Conservation (phyloP, 2,113 vertebrate species). For the Acrocephalus kingi region DNA sequence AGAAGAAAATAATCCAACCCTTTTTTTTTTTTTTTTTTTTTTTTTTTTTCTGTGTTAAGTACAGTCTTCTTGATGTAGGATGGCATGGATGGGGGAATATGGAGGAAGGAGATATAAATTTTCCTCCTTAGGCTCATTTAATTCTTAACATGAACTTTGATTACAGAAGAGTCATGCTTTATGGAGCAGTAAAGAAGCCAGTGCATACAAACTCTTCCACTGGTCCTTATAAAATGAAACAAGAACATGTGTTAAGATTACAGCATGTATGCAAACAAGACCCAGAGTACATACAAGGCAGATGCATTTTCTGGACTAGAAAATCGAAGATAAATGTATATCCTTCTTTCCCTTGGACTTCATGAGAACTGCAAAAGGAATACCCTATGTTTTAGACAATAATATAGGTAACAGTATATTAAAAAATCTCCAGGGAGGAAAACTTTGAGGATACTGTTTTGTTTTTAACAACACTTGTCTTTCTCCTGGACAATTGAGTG, state of each 20-base stretch:
- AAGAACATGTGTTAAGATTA: constrained; percentile 56
- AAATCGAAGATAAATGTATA: background rate
- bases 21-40: background rate
- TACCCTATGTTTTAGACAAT: background rate
- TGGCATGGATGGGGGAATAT: background rate
- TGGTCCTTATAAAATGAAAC: constrained; percentile 55
- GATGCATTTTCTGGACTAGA: background rate
- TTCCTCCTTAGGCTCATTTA: background rate
- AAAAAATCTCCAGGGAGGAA: background rate
- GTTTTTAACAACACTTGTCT: background rate
- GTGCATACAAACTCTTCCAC: constrained; percentile 22
- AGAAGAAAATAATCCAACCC: background rate
- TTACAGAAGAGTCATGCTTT: constrained; percentile 29
- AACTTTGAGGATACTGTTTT: background rate
- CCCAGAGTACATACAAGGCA: background rate
- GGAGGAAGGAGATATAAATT: background rate
- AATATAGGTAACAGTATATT: background rate
- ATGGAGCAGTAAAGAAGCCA: constrained; percentile 29
- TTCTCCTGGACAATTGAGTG: background rate
- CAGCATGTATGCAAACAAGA: background rate
- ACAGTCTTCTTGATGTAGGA: background rate
- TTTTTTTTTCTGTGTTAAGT: background rate
- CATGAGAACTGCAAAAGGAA: background rate
- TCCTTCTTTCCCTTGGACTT: background rate
- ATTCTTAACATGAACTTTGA: background rate